These are phyloP conservation scores for Eristalis intricaria DNA, from an alignment of 2,888 invertebrate genomes.

Conservation along the genomic window DNA sequence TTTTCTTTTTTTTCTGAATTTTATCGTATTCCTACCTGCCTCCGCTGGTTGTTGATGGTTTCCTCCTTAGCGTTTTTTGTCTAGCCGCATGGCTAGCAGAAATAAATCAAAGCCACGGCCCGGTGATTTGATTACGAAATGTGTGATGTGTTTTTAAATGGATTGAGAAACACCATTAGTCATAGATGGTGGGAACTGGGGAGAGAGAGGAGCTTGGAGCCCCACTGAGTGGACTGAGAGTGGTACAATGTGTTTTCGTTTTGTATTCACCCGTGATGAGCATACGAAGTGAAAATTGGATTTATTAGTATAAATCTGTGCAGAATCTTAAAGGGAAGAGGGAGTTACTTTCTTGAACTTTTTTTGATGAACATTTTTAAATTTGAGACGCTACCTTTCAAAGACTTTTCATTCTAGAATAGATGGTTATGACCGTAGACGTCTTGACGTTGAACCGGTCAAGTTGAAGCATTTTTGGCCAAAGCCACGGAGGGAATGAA, in stretches of 20 bases:
- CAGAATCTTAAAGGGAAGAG: background rate
- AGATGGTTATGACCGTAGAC: too few relatives aligned
- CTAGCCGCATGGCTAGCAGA: constrained; percentile 14
- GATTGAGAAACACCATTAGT: constrained; percentile 8
- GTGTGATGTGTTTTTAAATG: constrained; percentile 19
- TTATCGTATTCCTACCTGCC: background rate
- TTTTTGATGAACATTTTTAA: too few relatives aligned
- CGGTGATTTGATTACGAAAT: constrained; percentile 25
- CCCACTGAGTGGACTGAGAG: background rate
- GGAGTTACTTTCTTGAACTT: too few relatives aligned
- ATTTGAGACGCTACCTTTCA: too few relatives aligned
- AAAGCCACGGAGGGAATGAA: too few relatives aligned
- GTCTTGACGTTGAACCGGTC: too few relatives aligned
- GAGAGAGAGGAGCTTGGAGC: background rate
- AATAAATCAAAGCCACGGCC: constrained; percentile 19
- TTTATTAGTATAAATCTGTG: background rate
- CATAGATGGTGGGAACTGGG: background rate
- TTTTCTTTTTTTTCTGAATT: constrained; percentile 5
- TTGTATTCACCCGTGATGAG: background rate
- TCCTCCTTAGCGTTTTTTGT: constrained; percentile 6
- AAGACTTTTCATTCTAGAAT: too few relatives aligned
- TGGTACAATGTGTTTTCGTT: background rate
- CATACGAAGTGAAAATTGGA: background rate
- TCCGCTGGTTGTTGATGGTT: background rate
- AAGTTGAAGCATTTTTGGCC: too few relatives aligned